phyloP scores from a whole-genome alignment of 2,797 vertebrate species.

The Myotis pilosus region DNA sequence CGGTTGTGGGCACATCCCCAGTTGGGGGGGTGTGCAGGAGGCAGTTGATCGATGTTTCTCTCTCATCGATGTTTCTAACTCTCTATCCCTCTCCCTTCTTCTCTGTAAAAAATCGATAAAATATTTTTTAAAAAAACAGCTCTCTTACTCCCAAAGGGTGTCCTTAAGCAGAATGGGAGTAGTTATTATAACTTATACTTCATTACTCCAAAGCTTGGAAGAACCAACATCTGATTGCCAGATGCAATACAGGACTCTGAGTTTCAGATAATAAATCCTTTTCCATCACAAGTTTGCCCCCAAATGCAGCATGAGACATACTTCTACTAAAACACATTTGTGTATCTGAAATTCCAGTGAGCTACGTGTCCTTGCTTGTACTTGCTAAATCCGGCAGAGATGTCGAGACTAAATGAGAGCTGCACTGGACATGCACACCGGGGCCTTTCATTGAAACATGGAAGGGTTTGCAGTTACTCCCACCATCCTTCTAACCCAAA shows the following conservation, averaged over 20 bases:
- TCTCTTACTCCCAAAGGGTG: neutral
- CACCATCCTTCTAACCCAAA: neutral
- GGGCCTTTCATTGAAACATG: neutral
- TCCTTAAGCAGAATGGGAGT: neutral
- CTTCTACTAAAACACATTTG: neutral
- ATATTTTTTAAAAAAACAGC: too few species aligned
- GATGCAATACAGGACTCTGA: neutral
- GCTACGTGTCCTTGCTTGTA: neutral
- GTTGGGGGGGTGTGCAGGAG: too few species aligned
- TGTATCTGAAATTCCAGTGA: neutral
- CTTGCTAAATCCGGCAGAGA: neutral
- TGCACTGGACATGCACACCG: neutral
- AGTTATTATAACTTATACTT: neutral
- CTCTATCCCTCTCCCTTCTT: too few species aligned
- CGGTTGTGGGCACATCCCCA: too few species aligned
- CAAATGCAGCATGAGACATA: neutral
- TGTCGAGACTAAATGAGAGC: neutral
- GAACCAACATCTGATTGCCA: neutral
- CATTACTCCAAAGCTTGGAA: neutral
- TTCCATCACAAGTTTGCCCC: neutral
- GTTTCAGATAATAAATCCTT: neutral
- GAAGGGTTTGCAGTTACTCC: fast-evolving
- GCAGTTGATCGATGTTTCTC: too few species aligned
- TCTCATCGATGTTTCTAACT: too few species aligned
- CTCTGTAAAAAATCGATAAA: too few species aligned